Base-by-base conservation (phyloP, 92 coral and sea anemone genomes). In the Pocillopora meandrina region DNA sequence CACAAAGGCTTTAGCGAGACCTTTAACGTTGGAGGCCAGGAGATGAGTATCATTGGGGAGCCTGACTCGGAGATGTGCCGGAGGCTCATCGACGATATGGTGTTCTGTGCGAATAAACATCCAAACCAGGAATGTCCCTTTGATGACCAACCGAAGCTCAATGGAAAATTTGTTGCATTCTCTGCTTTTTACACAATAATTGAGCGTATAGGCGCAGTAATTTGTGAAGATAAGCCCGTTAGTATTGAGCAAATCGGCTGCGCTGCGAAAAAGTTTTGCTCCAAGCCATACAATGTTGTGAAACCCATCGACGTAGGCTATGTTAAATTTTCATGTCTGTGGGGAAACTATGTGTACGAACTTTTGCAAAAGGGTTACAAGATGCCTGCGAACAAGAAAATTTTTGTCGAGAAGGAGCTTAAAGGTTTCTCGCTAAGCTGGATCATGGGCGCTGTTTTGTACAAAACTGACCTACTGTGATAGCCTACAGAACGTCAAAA, bases 161-260 rank as follows among this genome's bases (percentile, higher is more conserved):
- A 3, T 0, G 71, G 67, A 20, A 65, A 63, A 63, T 72, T 78
- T 12, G 35, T 78, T 36, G 89, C 89, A 1, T 78, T 86, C 62
- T 78, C 89, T 23, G 74, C 75, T 14, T 86, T 86, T 58, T 59
- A 71, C 56, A 31, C 65, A 12, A 35, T 86, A 15, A 65, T 78
- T 36, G 82, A 78, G 15, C 78, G 79, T 12, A 71, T 86, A 13
- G 89, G 89, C 49, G 89, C 89, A 6, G 3, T 86, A 23, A 26
- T 65, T 14, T 59, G 71, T 18, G 65, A 71, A 13, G 75, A 81
- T 14, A 42, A 75, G 3, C 36, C 79, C 15, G 60, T 86, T 15
- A 60, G 79, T 1, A 71, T 86, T 6, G 61, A 36, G 74, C 72
- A 70, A 15, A 78, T 86, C 13, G 73, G 89, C 7, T 42, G 35